Evolutionary conservation across 2,113 vertebrate species (phyloP).

Genomic region (Panthera leo): DNA sequence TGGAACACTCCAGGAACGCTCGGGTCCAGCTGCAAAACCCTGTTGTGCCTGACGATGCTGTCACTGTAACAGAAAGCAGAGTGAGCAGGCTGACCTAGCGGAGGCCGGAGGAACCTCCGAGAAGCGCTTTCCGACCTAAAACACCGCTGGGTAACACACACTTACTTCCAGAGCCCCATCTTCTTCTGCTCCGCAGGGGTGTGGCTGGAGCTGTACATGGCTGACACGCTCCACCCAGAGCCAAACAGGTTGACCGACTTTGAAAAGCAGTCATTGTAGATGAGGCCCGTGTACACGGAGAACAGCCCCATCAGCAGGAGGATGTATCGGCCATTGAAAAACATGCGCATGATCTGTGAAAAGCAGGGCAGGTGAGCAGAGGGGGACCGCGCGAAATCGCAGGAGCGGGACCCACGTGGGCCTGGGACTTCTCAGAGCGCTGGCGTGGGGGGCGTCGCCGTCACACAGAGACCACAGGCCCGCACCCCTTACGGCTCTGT

Average conservation of each 20-base stretch:
- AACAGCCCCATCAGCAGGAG: conserved; percentile 98
- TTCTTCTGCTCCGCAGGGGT: fast-evolving
- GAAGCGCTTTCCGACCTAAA: fast-evolving
- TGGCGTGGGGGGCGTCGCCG: fast-evolving
- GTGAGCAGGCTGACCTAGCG: fast-evolving
- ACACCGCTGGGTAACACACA: fast-evolving
- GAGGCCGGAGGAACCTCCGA: fast-evolving
- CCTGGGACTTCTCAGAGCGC: neutral
- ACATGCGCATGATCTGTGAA: conserved; percentile 92
- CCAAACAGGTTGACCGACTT: conserved; percentile 97
- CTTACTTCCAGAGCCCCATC: conserved; percentile 72
- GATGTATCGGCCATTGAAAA: conserved; percentile 96
- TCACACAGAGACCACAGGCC: neutral
- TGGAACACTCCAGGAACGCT: conserved; percentile 91
- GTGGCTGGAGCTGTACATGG: conserved; percentile 86
- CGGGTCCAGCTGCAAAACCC: conserved; percentile 89
- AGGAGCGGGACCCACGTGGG: fast-evolving
- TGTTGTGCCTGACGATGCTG: conserved; percentile 72
- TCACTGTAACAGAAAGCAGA: conserved; percentile 68
- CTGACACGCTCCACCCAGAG: conserved; percentile 92
- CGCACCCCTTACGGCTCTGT: fast-evolving
- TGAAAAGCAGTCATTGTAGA: conserved; percentile 99
- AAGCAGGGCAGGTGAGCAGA: fast-evolving
- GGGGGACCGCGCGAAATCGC: fast-evolving
- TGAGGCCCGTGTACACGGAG: conserved; percentile 96